A percentile compares a stretch with the other conserved stretches of the same genome.
phyloP scores from a whole-genome alignment of 2,113 vertebrate species.

The Pluvialis apricaria region DNA sequence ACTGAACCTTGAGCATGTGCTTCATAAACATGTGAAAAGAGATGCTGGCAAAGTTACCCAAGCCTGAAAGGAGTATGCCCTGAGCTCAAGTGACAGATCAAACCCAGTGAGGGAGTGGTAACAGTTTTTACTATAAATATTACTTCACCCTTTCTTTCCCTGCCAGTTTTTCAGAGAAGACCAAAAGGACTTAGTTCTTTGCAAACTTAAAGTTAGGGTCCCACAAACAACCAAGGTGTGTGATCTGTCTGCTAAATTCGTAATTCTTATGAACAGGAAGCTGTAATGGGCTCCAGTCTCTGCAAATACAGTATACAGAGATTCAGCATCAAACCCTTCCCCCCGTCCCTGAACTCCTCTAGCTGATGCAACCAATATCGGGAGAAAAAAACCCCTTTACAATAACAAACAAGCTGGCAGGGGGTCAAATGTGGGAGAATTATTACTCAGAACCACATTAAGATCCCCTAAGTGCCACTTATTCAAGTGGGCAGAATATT shows the following conservation, averaged over 20 bases:
- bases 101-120: neutral
- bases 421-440: neutral
- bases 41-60: neutral
- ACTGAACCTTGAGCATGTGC: neutral
- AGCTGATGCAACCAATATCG: neutral
- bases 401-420: neutral
- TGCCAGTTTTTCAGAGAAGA: neutral
- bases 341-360: neutral
- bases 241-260: neutral
- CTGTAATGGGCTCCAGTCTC: neutral
- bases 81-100: constrained; percentile 5
- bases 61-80: neutral
- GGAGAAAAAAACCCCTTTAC: neutral
- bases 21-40: neutral
- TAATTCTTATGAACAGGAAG: neutral
- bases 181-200: neutral
- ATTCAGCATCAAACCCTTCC: neutral
- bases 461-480: neutral
- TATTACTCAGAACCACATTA: neutral
- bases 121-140: neutral
- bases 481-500: neutral
- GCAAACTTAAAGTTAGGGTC: neutral
- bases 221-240: neutral
- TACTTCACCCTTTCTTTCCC: neutral
- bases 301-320: neutral